Percentiles rank a stretch among this genome's conserved stretches.
Conservation (phyloP, 2,797 vertebrate species). For the Crocidura indochinensis region DNA sequence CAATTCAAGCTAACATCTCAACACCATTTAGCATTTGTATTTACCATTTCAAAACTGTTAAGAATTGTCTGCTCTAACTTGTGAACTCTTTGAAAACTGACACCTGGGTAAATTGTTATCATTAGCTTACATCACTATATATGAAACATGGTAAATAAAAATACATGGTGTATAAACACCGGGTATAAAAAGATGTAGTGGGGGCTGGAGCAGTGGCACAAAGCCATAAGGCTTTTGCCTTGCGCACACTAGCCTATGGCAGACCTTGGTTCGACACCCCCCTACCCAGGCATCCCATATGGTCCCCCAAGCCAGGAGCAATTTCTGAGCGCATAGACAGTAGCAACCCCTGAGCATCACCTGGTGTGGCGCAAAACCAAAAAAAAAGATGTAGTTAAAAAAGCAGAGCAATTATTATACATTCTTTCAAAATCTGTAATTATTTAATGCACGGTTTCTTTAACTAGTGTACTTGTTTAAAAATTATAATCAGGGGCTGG, state of each 20-base stretch:
- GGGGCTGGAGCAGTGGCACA: no score
- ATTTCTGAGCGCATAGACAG: no score
- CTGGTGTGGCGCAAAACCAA: no score
- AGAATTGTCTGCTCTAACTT: background rate
- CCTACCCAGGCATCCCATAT: no score
- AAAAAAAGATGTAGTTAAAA: background rate
- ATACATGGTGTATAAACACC: no score
- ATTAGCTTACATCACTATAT: slow-evolving; percentile 1
- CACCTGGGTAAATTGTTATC: background rate
- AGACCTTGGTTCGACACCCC: no score
- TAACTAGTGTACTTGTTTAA: slow-evolving; percentile 60
- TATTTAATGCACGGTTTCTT: slow-evolving; percentile 14
- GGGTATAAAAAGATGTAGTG: slow-evolving; percentile 14
- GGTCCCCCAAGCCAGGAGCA: no score
- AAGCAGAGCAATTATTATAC: slow-evolving; percentile 15
- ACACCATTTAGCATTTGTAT: slow-evolving; percentile 6
- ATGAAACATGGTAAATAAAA: background rate
- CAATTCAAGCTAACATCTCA: background rate
- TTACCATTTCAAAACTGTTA: slow-evolving; percentile 41
- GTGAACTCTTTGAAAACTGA: slow-evolving; percentile 19
- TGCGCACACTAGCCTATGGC: no score
- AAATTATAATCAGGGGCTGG: background rate
- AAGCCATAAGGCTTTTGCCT: no score
- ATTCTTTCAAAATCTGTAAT: slow-evolving; percentile 59
- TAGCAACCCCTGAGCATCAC: no score